These are phyloP conservation scores for Nannobrachium achirus DNA, from an alignment of 2,113 vertebrate genomes.

Conservation along the genomic window DNA sequence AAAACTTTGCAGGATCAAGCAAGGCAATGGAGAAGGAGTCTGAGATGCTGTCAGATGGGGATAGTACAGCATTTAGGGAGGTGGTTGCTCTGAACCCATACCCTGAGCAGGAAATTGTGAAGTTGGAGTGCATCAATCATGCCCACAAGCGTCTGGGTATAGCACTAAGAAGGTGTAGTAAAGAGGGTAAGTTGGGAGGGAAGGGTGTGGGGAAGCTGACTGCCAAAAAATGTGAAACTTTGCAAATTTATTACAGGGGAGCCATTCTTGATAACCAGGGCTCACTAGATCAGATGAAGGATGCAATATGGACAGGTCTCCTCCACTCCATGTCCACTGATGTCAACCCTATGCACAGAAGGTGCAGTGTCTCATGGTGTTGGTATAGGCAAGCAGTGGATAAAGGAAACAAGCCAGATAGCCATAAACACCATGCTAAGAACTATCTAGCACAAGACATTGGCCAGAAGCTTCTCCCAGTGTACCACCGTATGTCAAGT, in stretches of 20 bases:
- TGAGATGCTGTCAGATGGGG: constrained; percentile 27
- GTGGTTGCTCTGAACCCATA: constrained; percentile 19
- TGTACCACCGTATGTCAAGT: constrained; percentile 22
- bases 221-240: constrained; percentile 9
- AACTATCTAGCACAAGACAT: constrained; percentile 6
- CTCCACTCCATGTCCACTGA: constrained; percentile 18
- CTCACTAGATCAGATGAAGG: constrained; percentile 6
- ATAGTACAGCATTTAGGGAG: constrained; percentile 19
- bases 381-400: constrained; percentile 16
- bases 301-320: constrained; percentile 20
- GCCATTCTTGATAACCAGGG: constrained; percentile 23
- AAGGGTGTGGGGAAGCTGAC: constrained; percentile 17
- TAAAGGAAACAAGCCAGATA: constrained; percentile 5
- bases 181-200: constrained; percentile 17
- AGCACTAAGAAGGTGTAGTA: constrained; percentile 10
- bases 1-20: too few species aligned
- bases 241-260: constrained; percentile 24
- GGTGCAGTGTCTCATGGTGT: constrained; percentile 18
- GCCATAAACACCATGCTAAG: constrained; percentile 7
- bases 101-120: constrained; percentile 13
- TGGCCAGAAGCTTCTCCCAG: constrained; percentile 5
- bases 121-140: constrained; percentile 27
- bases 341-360: constrained; percentile 13
- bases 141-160: constrained; percentile 13
- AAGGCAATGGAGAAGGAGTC: constrained; percentile 25